A percentile compares a stretch with the other conserved stretches of the same genome.
Conservation (phyloP, 2,888 invertebrate species). For the Meiosimyza platycephala region DNA sequence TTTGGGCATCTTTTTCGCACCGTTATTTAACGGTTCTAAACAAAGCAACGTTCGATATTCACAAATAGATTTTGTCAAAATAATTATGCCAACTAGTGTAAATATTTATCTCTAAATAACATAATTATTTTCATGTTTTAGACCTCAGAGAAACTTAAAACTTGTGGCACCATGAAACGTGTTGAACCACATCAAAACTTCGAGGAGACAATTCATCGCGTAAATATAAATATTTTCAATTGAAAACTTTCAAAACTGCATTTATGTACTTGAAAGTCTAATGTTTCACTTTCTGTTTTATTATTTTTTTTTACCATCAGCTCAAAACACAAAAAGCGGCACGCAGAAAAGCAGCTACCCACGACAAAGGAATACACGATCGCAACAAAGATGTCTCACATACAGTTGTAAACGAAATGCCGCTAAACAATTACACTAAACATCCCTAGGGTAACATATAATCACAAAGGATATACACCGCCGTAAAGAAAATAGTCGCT, state of each 20-base stretch:
- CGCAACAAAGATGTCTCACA: constrained; percentile 62
- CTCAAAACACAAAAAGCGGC: constrained; percentile 66
- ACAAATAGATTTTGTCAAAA: too few relatives aligned
- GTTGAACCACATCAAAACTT: constrained; percentile 66
- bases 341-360: constrained; percentile 62
- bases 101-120: neutral
- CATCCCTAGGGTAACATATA: constrained; percentile 61
- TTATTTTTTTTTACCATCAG: constrained; percentile 47
- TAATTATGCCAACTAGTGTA: too few relatives aligned
- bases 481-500: neutral
- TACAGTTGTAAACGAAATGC: constrained; percentile 63
- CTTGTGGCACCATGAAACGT: constrained; percentile 64
- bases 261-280: neutral
- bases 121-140: constrained; percentile 43
- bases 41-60: too few relatives aligned
- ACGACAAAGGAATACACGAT: constrained; percentile 61
- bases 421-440: constrained; percentile 64
- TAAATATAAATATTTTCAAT: constrained; percentile 52
- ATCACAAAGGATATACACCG: constrained; percentile 16
- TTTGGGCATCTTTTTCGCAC: too few relatives aligned
- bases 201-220: constrained; percentile 67
- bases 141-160: constrained; percentile 64
- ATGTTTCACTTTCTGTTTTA: constrained; percentile 9
- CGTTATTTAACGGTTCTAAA: too few relatives aligned
- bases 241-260: constrained; percentile 7